Evolutionary conservation across 2,113 vertebrate genomes (phyloP), one percentile per base, ranked within the genome.

Genomic region (Myrmecophaga tridactyla): DNA sequence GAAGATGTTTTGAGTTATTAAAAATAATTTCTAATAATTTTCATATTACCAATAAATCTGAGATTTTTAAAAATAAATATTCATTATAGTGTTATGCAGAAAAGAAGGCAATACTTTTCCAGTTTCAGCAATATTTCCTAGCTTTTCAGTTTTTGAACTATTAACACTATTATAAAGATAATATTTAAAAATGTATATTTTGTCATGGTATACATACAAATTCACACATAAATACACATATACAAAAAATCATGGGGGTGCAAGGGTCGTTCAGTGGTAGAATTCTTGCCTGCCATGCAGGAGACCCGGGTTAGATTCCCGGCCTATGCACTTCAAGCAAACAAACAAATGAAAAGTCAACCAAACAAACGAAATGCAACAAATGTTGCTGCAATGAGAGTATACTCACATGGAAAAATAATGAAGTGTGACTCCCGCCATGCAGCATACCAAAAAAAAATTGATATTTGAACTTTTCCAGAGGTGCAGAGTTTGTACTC

Each of bases 1-100:
- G 34, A 85, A 34, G 2, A 76, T 70, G 9, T 3, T 81, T 88
- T n/a, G 48, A 62, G 13, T 60, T 89, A 93, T 56, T 67, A 67
- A 80, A 92, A 90, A 77, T 31, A 18, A 0, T 78, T 75, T 85
- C 23, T 41, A 69, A 75, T 89, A 88, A 15, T 1, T 34, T 88
- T 21, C 6, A 39, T 18, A 87, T 92, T 84, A 76, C 88, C 15
- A 73, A 51, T 88, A 94, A 88, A 94, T 58, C 6, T 41, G 43
- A 89, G 2, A 56, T 92, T 83, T 96, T 3, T 89, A 46, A 69
- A 73, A 65, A 58, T 72, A 86, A 85, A 91, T 88, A 77, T 21
- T 80, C 7, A 89, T 86, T 20, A 31, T 43, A 84, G 3, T 85
- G 7, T 63, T 78, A 76, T 70, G 3, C 11, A 89, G 34, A 76